phyloP scores from a whole-genome alignment of 2,888 invertebrate genomes.

The Tigriopus californicus region DNA sequence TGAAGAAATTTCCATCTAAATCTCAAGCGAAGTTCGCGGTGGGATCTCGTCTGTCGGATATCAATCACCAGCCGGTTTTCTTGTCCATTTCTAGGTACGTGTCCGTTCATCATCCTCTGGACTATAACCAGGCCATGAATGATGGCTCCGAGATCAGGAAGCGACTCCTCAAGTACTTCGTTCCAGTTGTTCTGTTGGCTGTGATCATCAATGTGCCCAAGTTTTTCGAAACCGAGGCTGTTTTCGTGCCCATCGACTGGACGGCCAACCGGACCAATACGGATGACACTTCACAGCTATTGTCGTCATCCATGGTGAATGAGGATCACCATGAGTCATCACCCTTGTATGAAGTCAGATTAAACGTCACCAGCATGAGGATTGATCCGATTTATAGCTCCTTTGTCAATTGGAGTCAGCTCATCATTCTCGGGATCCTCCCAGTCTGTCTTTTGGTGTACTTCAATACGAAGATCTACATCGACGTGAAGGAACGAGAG shows the following conservation, averaged over 20 bases:
- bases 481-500: constrained; percentile 2
- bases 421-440: constrained; percentile 1
- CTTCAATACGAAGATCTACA: constrained; percentile 1
- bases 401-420: not conserved
- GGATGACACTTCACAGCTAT: too few species aligned
- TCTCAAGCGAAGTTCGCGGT: too few species aligned
- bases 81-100: not conserved
- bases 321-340: too few species aligned
- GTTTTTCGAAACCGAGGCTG: not conserved
- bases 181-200: not conserved
- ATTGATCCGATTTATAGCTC: not conserved
- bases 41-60: too few species aligned
- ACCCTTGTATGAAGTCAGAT: not conserved
- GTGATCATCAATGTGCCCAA: not conserved
- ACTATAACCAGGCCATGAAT: constrained; percentile 2
- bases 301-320: too few species aligned
- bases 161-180: not conserved
- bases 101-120: constrained; percentile 10
- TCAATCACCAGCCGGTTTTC: too few species aligned
- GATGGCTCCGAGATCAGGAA: not conserved
- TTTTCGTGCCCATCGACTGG: not conserved
- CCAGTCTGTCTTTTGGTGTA: not conserved
- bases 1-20: too few species aligned
- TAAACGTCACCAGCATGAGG: not conserved
- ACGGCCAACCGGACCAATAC: not conserved